Evolutionary conservation across 2,888 invertebrate genomes (phyloP), one percentile per base, ranked within the genome.

Genomic region (Ornithoptera priamus): DNA sequence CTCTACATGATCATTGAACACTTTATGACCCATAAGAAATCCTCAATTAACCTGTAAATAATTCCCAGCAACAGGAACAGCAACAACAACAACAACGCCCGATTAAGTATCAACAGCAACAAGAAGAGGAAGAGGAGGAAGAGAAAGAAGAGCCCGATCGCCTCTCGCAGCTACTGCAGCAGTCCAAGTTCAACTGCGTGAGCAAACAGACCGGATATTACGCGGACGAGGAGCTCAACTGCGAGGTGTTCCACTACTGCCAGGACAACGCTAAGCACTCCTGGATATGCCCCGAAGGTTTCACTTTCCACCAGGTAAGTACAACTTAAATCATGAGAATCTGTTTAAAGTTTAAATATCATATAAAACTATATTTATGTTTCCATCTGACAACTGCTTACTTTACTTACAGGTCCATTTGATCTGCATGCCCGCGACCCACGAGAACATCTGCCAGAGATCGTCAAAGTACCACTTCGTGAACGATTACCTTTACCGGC

Each of bases 221-320:
- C 83, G 98, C 98, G 39, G 98, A 98, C 81, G 96, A 97, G 80
- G 96, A 96, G 61, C 94, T 98, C 36, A 95, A 95, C 79, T 98
- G 98, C 81, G 97, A 98, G 88, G 97, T 98, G 57, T 98, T 98
- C 94, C 98, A 98, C 84, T 98, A 98, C 87, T 98, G 98, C 83
- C 97, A 97, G 83, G 97, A 97, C 77, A 96, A 95, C 77, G 96
- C 96, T 57, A 96, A 95, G 80, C 97, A 98, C 87, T 97, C 97
- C 2, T 98, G 98, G 97, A 96, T 98, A 79, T 98, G 98, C 79
- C 98, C 98, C 0, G 97, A 97, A 79, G 97, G 97, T 68, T 97
- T 98, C 84, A 95, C 95, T 64, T 97, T 97, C 94, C 97, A 97
- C 80, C 96, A 96, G 94, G 96, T 96, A 86, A 76, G 76, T 22